Base-by-base conservation (phyloP, 2,888 invertebrate species). In the Ichneumoninae sp. region DNA sequence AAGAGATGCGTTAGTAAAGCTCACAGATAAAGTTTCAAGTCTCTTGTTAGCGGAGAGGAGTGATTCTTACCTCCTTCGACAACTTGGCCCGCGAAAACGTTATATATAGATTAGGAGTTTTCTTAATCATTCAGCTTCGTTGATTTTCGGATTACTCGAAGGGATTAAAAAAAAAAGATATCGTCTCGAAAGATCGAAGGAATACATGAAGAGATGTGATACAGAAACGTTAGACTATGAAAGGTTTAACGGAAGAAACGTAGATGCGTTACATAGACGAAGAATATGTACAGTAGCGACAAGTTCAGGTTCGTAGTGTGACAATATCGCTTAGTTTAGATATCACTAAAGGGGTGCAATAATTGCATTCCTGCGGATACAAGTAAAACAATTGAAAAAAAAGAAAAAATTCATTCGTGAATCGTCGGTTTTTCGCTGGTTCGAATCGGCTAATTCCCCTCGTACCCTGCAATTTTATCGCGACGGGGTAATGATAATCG, bases 241-340 rank as follows among this genome's bases (percentile, higher is more conserved):
- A 81, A 82, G 54, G 30, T 85, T 85, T 82, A 80, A 82, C 79
- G 71, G 82, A 85, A 72, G 62, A 82, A 72, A 85, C 72, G 60
- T 76, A 79, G 50, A 78, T 50, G 26, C 71, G 79, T 82, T 79
- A 80, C 68, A 82, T 76, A 65, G 69, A 66, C 78, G 69, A 84
- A 79, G 66, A 84, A 70, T 84, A 84, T 84, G 81, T 84, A 84
- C 84, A 84, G 81, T 84, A 75, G 50, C 71, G 75, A 79, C 16
- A 71, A 62, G 44, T 54, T 62, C 52, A 62, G 44, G 60, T 40
- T 57, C 44, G 60, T 54, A 47, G 57, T 47, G 57, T 26, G 50
- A 70, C 26, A 71, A 76, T 65, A 30, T 81, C 47, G 33, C 52
- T 22, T 54, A 50, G 72, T 78, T 81, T 70, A 33, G 74, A 78